A percentile compares a stretch with the other conserved stretches of the same genome.
phyloP scores from a whole-genome alignment of 2,797 vertebrate genomes.

The Amblyopsis hoosieri region DNA sequence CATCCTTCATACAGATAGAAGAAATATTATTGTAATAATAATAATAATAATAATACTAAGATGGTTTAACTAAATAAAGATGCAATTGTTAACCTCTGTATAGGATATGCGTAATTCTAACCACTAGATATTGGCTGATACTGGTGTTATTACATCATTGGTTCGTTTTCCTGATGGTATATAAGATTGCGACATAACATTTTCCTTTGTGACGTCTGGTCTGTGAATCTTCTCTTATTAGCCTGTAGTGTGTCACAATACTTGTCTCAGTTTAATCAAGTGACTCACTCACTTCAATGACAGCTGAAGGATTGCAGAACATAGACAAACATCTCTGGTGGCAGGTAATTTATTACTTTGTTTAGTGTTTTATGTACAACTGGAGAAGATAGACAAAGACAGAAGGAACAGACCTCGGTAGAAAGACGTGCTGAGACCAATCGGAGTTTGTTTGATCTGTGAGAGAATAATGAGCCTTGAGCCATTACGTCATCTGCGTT shows the following conservation, averaged over 20 bases:
- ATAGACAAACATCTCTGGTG: slow-evolving; percentile 1
- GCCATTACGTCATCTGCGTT: slow-evolving; percentile 54
- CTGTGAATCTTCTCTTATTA: slow-evolving; percentile 26
- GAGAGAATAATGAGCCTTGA: slow-evolving; percentile 39
- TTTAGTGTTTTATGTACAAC: slow-evolving; percentile 20
- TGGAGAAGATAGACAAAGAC: slow-evolving; percentile 43
- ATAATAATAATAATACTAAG: too few relatives aligned
- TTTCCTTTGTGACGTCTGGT: slow-evolving; percentile 49
- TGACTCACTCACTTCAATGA: slow-evolving; percentile 20
- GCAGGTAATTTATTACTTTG: slow-evolving; percentile 39
- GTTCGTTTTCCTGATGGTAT: too few relatives aligned
- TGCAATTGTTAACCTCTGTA: too few relatives aligned
- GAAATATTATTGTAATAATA: too few relatives aligned
- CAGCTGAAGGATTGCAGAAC: slow-evolving; percentile 14
- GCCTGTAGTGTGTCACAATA: neutral
- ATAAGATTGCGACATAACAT: neutral
- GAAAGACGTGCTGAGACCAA: slow-evolving; percentile 51
- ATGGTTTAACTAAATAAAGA: too few relatives aligned
- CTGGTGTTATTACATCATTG: too few relatives aligned
- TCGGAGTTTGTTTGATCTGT: slow-evolving; percentile 53
- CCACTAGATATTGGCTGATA: too few relatives aligned
- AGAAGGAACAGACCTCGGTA: slow-evolving; percentile 29
- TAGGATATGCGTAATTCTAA: too few relatives aligned
- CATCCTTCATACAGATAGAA: too few relatives aligned
- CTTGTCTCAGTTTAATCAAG: neutral